Conservation (phyloP, 2,888 invertebrate genomes). For the Bibio marci region DNA sequence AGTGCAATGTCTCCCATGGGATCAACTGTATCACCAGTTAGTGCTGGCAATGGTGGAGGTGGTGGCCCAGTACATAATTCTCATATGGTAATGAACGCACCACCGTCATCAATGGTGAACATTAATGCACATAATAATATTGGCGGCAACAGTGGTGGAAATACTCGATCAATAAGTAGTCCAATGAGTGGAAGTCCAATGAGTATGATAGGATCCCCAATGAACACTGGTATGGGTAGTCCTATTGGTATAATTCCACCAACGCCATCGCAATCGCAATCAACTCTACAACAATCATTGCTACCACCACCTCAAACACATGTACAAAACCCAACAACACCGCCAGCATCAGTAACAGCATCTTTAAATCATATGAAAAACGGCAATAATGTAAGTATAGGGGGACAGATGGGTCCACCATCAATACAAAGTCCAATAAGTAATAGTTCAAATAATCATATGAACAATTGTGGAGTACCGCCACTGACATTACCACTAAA, state of each 20-base stretch:
- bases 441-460: too few relatives aligned
- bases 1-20: conserved; percentile 42
- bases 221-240: conserved; percentile 56
- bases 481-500: too few relatives aligned
- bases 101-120: not conserved
- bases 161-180: conserved; percentile 44
- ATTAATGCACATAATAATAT: not conserved
- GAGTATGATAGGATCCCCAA: conserved; percentile 55
- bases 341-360: not conserved
- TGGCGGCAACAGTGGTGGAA: conserved; percentile 10
- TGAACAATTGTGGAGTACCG: too few relatives aligned
- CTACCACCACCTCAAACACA: conserved; percentile 1
- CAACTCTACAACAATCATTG: conserved; percentile 16
- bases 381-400: too few relatives aligned
- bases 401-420: too few relatives aligned
- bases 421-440: too few relatives aligned
- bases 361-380: not conserved
- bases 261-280: conserved; percentile 25
- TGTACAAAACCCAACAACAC: conserved; percentile 8
- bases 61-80: conserved; percentile 20
- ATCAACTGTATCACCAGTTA: conserved; percentile 37
- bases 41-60: conserved; percentile 29
- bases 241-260: conserved; percentile 42
- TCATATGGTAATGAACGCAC: conserved; percentile 1
- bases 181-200: conserved; percentile 52